phyloP scores from a whole-genome alignment of 2,797 vertebrate species.

The Vultur gryphus region DNA sequence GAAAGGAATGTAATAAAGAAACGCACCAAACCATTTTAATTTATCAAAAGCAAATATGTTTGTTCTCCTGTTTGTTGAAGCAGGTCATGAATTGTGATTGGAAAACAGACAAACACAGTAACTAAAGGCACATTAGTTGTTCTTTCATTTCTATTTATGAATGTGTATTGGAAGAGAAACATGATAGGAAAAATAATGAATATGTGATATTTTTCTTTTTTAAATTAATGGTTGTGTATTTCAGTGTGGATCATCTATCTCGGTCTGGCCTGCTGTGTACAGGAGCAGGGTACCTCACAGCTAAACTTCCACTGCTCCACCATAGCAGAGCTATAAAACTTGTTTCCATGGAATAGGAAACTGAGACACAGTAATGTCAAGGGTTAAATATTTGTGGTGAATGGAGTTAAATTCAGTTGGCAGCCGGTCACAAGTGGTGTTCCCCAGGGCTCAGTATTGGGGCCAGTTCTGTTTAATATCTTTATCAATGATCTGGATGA shows the following conservation, averaged over 20 bases:
- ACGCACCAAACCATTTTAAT: background rate
- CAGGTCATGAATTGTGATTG: constrained; percentile 19
- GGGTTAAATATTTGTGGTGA: background rate
- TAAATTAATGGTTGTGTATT: background rate
- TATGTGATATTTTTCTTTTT: background rate
- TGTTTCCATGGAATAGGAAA: background rate
- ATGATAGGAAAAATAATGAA: constrained; percentile 3
- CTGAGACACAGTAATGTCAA: background rate
- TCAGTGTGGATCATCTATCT: background rate
- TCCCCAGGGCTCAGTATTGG: background rate
- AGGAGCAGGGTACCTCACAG: background rate
- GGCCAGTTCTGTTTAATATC: background rate
- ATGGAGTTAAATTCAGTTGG: background rate
- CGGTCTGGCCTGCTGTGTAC: background rate
- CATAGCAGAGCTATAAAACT: background rate
- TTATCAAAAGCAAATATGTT: constrained; percentile 40
- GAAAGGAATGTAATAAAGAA: background rate
- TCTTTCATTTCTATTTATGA: constrained; percentile 21
- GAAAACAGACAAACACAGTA: constrained; percentile 38
- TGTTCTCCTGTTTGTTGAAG: constrained; percentile 36
- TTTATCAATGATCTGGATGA: background rate
- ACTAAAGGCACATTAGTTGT: constrained; percentile 17
- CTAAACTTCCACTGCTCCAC: background rate
- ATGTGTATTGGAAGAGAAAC: background rate
- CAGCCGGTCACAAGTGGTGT: background rate